Evolutionary conservation across 2,888 invertebrate species (phyloP).

Genomic region (Cosmia pyralina): DNA sequence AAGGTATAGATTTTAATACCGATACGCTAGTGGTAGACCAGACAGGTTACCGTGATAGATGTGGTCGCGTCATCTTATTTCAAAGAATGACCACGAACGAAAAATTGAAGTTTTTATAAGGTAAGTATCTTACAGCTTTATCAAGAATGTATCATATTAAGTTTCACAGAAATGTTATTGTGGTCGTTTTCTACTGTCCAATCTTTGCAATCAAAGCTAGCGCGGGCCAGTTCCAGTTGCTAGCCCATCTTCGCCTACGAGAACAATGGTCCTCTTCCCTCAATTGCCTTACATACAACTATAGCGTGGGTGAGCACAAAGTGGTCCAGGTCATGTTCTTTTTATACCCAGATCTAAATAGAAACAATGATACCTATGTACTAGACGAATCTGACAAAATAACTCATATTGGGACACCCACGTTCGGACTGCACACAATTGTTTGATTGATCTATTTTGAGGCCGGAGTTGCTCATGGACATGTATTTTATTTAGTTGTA

Average conservation of each 20-base stretch:
- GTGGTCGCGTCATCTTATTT: constrained; percentile 54
- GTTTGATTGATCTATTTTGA: constrained; percentile 41
- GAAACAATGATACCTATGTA: constrained; percentile 22
- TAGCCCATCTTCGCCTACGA: constrained; percentile 49
- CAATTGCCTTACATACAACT: constrained; percentile 49
- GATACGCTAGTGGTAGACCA: constrained; percentile 6
- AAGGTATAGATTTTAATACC: constrained; percentile 41
- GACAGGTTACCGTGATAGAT: constrained; percentile 27
- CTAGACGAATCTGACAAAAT: constrained; percentile 34
- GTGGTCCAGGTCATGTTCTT: constrained; percentile 55
- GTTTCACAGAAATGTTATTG: constrained; percentile 31
- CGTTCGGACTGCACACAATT: constrained; percentile 24
- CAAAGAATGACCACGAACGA: constrained; percentile 47
- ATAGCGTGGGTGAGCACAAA: constrained; percentile 47
- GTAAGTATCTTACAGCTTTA: constrained; percentile 8
- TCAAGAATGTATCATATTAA: constrained; percentile 28
- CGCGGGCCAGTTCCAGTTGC: constrained; percentile 17
- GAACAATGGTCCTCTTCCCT: constrained; percentile 40
- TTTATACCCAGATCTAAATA: constrained; percentile 50
- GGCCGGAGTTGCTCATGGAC: background rate
- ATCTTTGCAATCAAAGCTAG: constrained; percentile 25
- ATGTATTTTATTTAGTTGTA: constrained; percentile 17
- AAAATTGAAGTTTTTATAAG: constrained; percentile 16
- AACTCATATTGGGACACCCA: constrained; percentile 40
- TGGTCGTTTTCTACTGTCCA: constrained; percentile 6